Base-by-base conservation (phyloP, 2,888 invertebrate species). In the Tricholauxania praeusta region DNA sequence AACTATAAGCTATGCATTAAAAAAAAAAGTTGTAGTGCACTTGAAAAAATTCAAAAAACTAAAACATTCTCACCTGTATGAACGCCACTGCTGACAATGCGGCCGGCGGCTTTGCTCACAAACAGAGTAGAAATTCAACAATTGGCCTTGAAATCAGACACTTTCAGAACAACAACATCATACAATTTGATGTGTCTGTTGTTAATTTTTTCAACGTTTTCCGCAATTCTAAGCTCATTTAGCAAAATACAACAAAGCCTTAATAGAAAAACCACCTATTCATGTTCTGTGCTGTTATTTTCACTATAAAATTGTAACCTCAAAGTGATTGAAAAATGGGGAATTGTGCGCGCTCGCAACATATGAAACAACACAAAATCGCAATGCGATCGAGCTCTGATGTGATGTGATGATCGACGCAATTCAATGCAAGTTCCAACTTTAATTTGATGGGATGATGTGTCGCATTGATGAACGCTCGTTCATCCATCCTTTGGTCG, bases 391-490 rank as follows among this genome's bases (percentile, higher is more conserved):
- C 39, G 22, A 15, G 17, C 12, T 15, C 4, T 55, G 32, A 14
- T 39, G 22, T 28, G 15, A 28, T 32, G n/a, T 47, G 47, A 32
- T n/a, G 47, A 63, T 49, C 65, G 53, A 39, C 67, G 28, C 19
- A 17, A 28, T 53, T 67, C 67, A 53, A 65, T 65, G 53, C 55
- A 55, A 48, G 48, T 19, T 64, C 15, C 64, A 39, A 47, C 51
- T 17, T 15, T 28, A 47, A 47, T 51, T 64, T 32, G 19, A 47
- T 32, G 19, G 19, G 51, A 32, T 64, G 51, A 48, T 22, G 59
- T 22, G 15, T 14, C 48, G 32, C 69, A 72, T 32, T 68, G 72
- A 74, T 78, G 82, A 82, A 82, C 81, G 82, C 81, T 82, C 81
- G 82, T 82, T 82, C 82, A 82, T 82, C 39, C 39, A 39, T 39